Evolutionary conservation across 2,888 invertebrate genomes (phyloP).

Genomic region (Standfussiana lucernea): DNA sequence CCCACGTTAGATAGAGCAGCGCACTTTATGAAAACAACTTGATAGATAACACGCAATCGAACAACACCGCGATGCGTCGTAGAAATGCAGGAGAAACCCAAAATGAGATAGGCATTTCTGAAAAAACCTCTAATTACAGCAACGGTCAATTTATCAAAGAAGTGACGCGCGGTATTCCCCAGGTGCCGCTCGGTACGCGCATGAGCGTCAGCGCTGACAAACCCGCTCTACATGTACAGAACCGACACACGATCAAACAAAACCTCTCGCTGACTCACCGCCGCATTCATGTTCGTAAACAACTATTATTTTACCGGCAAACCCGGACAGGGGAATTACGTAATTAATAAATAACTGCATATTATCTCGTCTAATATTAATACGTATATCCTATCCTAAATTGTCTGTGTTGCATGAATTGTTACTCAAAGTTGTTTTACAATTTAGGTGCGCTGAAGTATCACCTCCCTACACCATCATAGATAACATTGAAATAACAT

Average conservation of each 20-base stretch:
- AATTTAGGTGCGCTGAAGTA: constrained; percentile 28
- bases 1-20: constrained; percentile 61
- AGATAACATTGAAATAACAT: constrained; percentile 69
- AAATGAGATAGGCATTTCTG: constrained; percentile 43
- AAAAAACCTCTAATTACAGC: constrained; percentile 53
- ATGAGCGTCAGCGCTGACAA: constrained; percentile 66
- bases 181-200: constrained; percentile 51
- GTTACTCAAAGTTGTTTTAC: constrained; percentile 22
- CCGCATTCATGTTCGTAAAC: constrained; percentile 72
- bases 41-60: constrained; percentile 71
- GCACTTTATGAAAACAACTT: constrained; percentile 76
- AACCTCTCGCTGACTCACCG: constrained; percentile 79
- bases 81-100: constrained; percentile 51
- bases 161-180: constrained; percentile 84
- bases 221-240: constrained; percentile 74
- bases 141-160: constrained; percentile 71
- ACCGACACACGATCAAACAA: constrained; percentile 77
- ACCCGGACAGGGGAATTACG: constrained; percentile 69
- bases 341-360: constrained; percentile 66
- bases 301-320: constrained; percentile 73
- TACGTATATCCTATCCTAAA: constrained; percentile 11
- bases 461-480: constrained; percentile 9
- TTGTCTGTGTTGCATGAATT: constrained; percentile 17
- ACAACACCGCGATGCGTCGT: constrained; percentile 19
- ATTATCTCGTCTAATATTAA: constrained; percentile 41